These are phyloP conservation scores for Neopipo cinnamomea DNA, from an alignment of 2,113 vertebrate genomes.

Conservation along the genomic window DNA sequence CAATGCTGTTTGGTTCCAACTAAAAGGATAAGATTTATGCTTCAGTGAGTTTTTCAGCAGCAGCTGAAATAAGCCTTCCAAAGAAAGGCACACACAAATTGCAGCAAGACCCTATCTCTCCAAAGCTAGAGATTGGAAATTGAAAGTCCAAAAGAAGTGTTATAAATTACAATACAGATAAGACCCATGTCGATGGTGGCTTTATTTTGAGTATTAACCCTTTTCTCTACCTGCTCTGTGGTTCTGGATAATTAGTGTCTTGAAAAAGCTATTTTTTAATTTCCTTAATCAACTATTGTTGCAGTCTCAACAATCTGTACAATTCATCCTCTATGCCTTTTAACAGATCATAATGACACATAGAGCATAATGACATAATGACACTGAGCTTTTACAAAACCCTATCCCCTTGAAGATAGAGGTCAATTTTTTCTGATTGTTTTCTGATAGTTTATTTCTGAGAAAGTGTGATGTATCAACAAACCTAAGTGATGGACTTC, in stretches of 20 bases:
- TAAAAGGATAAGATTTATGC: constrained; percentile 26
- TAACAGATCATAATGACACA: not conserved
- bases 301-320: not conserved
- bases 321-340: not conserved
- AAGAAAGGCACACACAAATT: constrained; percentile 17
- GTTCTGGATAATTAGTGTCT: not conserved
- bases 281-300: not conserved
- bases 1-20: not conserved
- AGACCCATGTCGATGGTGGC: not conserved
- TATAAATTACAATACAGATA: not conserved
- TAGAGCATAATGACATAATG: not conserved
- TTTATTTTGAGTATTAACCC: not conserved
- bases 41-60: constrained; percentile 1
- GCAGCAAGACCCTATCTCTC: not conserved
- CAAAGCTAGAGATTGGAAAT: not conserved
- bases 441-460: not conserved
- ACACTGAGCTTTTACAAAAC: not conserved
- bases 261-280: not conserved
- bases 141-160: not conserved
- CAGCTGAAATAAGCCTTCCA: constrained; percentile 18
- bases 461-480: not conserved
- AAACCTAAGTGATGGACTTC: not conserved
- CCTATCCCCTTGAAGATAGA: not conserved
- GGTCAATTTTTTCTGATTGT: not conserved
- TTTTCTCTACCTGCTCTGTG: not conserved